Base-by-base conservation (phyloP, 2,888 invertebrate genomes). In the Ochropleura leucogaster region DNA sequence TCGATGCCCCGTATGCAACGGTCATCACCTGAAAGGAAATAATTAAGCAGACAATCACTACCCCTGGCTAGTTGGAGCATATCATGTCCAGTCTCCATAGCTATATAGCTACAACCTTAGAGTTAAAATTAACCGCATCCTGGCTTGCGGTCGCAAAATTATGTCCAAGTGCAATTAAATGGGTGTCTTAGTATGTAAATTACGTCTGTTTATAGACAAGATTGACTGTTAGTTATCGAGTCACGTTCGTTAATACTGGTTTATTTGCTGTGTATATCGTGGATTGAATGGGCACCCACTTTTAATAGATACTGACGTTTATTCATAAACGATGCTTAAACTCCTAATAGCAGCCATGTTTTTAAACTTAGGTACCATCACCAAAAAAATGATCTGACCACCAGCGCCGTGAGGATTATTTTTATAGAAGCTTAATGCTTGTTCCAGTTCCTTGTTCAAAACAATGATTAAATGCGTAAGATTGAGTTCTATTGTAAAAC, bases 111-210 rank as follows among this genome's bases (percentile, higher is more conserved):
- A 66, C 60, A 74, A 68, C 67, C 68, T 60, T 55, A 64, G 53
- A 20, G 64, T 55, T 77, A 75, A 79, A 86, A 86, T 85, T 74
- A 77, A 84, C 86, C 81, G 69, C 85, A 89, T 90, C 89, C 87
- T 87, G 85, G 64, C 68, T 66, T 75, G 82, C 18, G 79, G 80
- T 87, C 68, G 68, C 59, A 20, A 82, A 84, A 68, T 84, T 62
- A 80, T 80, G 71, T 80, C 79, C 76, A 72, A 79, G 68, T 55
- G 74, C 68, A 74, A 68, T 82, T 78, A 78, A 63, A 53, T 67
- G 20, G 40, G 8, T 57, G 20, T 59, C 44, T 71, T 64, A 53
- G 12, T 62, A 67, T 77, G 74, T 51, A 51, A 77, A 73, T 79
- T 46, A 47, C 46, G 20, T 14, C 44, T 55, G 30, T 7, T 0